phyloP scores from a whole-genome alignment of 2,888 invertebrate species.

The Marronus borbonicus region DNA sequence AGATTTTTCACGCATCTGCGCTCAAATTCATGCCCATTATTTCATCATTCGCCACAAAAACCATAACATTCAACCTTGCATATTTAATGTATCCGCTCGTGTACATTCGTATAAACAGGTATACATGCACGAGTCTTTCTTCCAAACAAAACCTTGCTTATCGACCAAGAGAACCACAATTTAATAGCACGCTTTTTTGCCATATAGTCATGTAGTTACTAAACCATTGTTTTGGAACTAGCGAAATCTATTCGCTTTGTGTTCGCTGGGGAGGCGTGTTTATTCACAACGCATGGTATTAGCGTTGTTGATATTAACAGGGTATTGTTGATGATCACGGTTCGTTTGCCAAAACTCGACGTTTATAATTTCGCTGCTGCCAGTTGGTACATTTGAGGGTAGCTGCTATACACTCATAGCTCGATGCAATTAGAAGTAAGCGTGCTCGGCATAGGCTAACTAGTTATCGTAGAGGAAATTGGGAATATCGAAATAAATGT shows the following conservation, averaged over 20 bases:
- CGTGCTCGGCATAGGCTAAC: not conserved
- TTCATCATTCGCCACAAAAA: too few species aligned
- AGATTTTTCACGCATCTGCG: too few species aligned
- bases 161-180: too few species aligned
- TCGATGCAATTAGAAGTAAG: not conserved
- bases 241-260: not conserved
- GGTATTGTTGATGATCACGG: slow-evolving; percentile 9
- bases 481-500: not conserved
- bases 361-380: slow-evolving; percentile 1
- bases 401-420: not conserved
- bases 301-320: slow-evolving; percentile 7
- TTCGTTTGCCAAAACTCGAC: slow-evolving; percentile 1
- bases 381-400: not conserved
- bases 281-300: not conserved
- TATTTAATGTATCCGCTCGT: too few species aligned
- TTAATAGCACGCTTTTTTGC: too few species aligned
- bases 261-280: not conserved
- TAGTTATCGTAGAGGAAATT: not conserved
- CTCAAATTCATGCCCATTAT: too few species aligned
- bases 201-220: not conserved
- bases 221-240: not conserved
- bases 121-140: too few species aligned
- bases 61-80: too few species aligned
- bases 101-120: too few species aligned
- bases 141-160: too few species aligned